Evolutionary conservation across 2,113 vertebrate genomes (phyloP).

Genomic region (Caranx melampygus): DNA sequence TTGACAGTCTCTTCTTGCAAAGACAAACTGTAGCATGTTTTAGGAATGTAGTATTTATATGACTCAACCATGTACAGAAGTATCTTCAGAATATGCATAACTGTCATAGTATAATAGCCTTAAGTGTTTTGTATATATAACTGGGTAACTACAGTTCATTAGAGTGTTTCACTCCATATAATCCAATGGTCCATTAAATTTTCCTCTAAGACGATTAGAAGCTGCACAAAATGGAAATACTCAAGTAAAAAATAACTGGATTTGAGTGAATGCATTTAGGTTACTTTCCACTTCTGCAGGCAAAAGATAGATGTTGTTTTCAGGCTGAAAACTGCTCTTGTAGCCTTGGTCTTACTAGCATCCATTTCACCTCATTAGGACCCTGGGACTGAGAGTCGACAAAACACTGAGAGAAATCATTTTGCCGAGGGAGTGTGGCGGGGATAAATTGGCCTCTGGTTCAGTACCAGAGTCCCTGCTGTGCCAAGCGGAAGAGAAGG

Average conservation of each 20-base stretch:
- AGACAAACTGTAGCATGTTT: no score
- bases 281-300: slow-evolving; percentile 31
- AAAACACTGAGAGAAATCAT: slow-evolving; percentile 72
- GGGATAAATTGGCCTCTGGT: slow-evolving; percentile 80
- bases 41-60: no score
- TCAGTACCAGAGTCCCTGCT: slow-evolving; percentile 79
- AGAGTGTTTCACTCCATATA: no score
- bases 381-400: slow-evolving; percentile 77
- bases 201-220: background rate
- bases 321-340: slow-evolving; percentile 62
- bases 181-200: background rate
- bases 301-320: slow-evolving; percentile 55
- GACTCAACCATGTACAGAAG: no score
- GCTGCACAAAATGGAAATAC: background rate
- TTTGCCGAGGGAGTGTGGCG: slow-evolving; percentile 72
- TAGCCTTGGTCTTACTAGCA: slow-evolving; percentile 75
- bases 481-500: slow-evolving; percentile 82
- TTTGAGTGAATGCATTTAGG: slow-evolving; percentile 28
- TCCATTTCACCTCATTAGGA: slow-evolving; percentile 83
- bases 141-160: background rate
- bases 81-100: no score
- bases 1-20: no score
- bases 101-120: no score
- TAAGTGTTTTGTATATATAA: background rate
- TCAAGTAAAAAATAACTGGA: background rate